Evolutionary conservation across 2,113 vertebrate species (phyloP).

Genomic region (Pelecanus crispus): DNA sequence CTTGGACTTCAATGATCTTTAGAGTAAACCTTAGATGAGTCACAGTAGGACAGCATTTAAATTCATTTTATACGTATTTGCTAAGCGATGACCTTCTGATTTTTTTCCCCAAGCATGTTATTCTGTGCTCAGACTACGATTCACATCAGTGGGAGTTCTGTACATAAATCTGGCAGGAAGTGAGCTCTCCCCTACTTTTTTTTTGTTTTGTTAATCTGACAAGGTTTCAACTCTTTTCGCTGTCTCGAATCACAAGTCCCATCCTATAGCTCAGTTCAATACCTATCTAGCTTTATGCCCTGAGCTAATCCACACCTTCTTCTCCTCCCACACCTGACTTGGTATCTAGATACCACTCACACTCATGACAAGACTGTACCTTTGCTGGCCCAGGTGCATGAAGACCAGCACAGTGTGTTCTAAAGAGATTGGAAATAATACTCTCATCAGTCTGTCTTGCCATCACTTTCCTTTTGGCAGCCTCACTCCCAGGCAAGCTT

Average conservation of each 20-base stretch:
- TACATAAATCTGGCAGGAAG: background rate
- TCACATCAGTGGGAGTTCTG: background rate
- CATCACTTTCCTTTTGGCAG: background rate
- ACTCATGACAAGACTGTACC: accelerated
- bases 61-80: background rate
- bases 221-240: background rate
- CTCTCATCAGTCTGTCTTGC: background rate
- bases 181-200: background rate
- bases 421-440: background rate
- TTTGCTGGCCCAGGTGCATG: background rate
- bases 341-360: background rate
- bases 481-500: background rate
- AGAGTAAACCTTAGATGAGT: background rate
- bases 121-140: background rate
- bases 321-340: background rate
- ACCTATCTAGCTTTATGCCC: background rate
- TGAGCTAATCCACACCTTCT: background rate
- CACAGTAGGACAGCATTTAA: background rate
- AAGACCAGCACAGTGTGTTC: accelerated
- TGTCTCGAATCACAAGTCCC: background rate
- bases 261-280: background rate
- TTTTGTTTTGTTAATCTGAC: background rate
- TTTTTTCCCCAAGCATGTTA: background rate
- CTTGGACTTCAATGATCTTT: background rate
- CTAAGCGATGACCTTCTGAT: background rate